Conservation (phyloP, 2,888 invertebrate species). For the Apantesis nais region DNA sequence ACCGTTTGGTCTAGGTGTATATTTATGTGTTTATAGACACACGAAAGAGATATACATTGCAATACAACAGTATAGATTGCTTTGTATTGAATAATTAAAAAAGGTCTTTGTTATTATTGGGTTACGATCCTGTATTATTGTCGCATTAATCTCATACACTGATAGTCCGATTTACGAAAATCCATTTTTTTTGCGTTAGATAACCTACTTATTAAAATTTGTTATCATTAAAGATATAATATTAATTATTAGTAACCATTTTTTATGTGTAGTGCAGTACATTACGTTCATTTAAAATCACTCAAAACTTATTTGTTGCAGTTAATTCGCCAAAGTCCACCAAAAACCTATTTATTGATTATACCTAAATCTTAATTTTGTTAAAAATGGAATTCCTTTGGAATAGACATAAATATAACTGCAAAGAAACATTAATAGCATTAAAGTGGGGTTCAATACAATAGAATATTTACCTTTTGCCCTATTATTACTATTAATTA, state of each 20-base stretch:
- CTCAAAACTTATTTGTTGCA: neutral
- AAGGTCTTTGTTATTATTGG: neutral
- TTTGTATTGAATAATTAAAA: too few species aligned
- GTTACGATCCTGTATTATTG: neutral
- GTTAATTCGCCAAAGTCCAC: too few species aligned
- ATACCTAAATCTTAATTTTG: neutral
- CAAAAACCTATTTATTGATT: neutral
- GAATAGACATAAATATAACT: neutral
- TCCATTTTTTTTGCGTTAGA: neutral
- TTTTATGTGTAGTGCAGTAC: neutral
- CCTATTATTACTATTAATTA: conserved; percentile 18
- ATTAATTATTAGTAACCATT: neutral
- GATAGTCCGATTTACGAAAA: neutral
- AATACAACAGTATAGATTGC: too few species aligned
- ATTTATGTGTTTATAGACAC: too few species aligned
- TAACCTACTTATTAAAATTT: neutral
- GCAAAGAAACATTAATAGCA: neutral
- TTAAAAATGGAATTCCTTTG: neutral
- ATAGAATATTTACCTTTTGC: conserved; percentile 15
- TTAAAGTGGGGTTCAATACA: neutral
- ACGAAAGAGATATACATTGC: too few species aligned
- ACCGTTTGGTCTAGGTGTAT: too few species aligned
- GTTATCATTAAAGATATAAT: neutral
- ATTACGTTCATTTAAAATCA: neutral
- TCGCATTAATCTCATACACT: neutral